Base-by-base conservation (phyloP, 2,113 vertebrate genomes). In the Eonycteris spelaea region DNA sequence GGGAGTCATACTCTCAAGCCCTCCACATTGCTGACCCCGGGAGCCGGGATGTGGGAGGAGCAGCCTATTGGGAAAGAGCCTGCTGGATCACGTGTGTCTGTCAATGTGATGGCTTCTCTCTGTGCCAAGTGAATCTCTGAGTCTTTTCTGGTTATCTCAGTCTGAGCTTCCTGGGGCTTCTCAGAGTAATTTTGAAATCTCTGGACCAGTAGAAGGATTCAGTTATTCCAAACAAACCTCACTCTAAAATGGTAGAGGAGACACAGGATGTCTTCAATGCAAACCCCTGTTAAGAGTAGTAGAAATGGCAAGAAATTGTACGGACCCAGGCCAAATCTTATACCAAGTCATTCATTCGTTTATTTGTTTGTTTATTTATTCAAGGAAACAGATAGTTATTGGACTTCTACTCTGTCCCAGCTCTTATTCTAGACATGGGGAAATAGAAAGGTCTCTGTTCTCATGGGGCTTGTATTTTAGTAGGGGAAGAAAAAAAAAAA, bases 331-430 rank as follows among this genome's bases (percentile, higher is more conserved):
- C 7, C 30, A 75, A 24, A 68, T 19, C 61, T 83, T 19, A 43
- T 7, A 7, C 43, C 43, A 7, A 43, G 6, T 43, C 43, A 43
- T 43, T 43, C 8, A 43, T 43, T 43, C 43, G 8, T 43, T 43
- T 43, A 43, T 43, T 43, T 48, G 57, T 38, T 16, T 51, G 51
- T 51, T 51, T 16, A 15, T 51, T 51, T 51, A 51, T 51, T 51
- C 51, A 51, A 51, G 15, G 15, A 40, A 40, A 51, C 22, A 78
- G 45, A 68, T 48, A 67, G 0, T n/a, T 51, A 28, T 4, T 33
- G 55, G 28, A 1, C 24, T 13, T 48, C 13, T 57, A 7, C 0
- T 35, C 22, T 38, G 14, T 30, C 3, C 0, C 35, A 48, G 24
- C 14, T 51, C 13, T 0, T 68, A 18, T 26, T 59, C 15, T 14